A percentile compares a stretch with the other conserved stretches of the same genome.
These are phyloP conservation scores for Carterocephalus palaemon DNA, from an alignment of 2,888 invertebrate genomes.

Conservation along the genomic window DNA sequence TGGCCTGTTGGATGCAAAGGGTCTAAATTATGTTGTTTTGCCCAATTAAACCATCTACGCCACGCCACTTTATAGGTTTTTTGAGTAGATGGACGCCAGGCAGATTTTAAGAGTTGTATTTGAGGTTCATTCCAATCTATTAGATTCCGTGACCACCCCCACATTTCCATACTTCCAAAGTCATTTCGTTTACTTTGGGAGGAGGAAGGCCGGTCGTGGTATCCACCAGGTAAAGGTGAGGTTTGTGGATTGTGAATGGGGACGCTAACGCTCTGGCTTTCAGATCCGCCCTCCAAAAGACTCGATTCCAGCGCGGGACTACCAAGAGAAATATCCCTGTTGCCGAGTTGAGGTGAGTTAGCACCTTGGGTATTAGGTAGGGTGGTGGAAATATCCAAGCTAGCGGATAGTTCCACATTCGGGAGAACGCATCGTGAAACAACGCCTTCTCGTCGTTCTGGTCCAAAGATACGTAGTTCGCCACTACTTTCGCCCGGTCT, in stretches of 20 bases:
- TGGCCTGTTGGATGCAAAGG: too few species aligned
- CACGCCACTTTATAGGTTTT: too few species aligned
- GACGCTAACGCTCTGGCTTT: constrained; percentile 2
- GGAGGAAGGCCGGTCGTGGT: constrained; percentile 10
- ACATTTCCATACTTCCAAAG: constrained; percentile 18
- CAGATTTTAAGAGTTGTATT: too few species aligned
- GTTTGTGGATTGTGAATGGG: constrained; percentile 7
- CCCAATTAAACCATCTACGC: too few species aligned
- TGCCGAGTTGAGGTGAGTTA: too few species aligned
- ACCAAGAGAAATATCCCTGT: too few species aligned
- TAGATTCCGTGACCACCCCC: too few species aligned
- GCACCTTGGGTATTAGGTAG: too few species aligned
- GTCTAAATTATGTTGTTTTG: too few species aligned
- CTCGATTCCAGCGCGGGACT: too few species aligned
- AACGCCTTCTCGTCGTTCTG: neutral
- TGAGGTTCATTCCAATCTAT: too few species aligned
- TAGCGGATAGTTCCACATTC: neutral
- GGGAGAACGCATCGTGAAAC: constrained; percentile 1
- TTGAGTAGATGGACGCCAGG: too few species aligned
- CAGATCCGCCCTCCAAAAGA: constrained; percentile 6
- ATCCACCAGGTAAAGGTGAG: constrained; percentile 10
- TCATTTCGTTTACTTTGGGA: constrained; percentile 2
- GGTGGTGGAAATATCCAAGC: constrained; percentile 8
- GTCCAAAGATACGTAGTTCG: neutral
- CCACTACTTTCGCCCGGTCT: neutral